phyloP scores from a whole-genome alignment of 53 echinoderm and acorn worm species.

The Apostichopus leukothele region DNA sequence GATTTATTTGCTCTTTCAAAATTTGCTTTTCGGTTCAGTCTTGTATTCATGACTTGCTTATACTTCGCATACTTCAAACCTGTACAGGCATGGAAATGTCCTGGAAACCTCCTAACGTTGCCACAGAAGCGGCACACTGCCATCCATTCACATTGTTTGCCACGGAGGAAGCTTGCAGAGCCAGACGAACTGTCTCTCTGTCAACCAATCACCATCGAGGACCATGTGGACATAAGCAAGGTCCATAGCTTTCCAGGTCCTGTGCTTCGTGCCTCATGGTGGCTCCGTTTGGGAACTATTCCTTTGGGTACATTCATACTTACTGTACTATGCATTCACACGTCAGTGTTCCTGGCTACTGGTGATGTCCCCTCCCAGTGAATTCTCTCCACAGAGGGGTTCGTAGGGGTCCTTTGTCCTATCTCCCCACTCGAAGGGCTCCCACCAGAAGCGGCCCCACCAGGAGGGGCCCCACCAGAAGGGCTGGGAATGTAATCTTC shows the following conservation, averaged over 20 bases:
- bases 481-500: conserved; percentile 83
- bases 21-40: no score
- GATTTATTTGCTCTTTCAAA: no score
- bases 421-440: not conserved
- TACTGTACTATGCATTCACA: not conserved
- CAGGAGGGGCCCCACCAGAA: conserved; percentile 53
- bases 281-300: not conserved
- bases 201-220: no score
- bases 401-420: not conserved
- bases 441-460: conserved; percentile 42
- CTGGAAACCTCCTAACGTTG: no score
- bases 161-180: no score
- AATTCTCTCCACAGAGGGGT: conserved; percentile 40
- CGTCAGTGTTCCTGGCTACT: conserved; percentile 40
- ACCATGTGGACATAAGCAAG: no score
- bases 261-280: not conserved
- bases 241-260: not conserved
- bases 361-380: conserved; percentile 48
- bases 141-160: no score
- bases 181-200: no score
- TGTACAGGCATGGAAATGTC: no score
- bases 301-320: not conserved
- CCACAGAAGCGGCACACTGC: no score
- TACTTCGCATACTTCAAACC: no score
- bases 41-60: no score